Evolutionary conservation across 1,140 invertebrate species (phyloP), one percentile per base, ranked within the genome.

Genomic region (Adelges cooleyi): DNA sequence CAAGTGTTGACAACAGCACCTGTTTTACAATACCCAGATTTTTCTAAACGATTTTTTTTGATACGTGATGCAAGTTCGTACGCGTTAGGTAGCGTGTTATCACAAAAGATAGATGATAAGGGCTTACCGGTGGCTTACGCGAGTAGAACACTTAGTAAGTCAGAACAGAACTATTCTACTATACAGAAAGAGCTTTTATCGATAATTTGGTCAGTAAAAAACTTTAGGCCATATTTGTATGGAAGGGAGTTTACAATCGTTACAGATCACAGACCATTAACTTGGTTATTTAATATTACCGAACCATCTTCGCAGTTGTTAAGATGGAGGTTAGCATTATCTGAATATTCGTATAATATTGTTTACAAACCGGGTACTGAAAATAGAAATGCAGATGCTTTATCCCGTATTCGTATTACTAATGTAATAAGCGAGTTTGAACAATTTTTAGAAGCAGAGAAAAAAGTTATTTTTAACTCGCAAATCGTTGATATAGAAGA

Each of bases 261-360:
- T 20, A 81, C 79, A 0, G 80, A 82, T 66, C 79, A 80, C 59
- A 73, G 75, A 66, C 75, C 76, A 1, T 68, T 80, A 17, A 71
- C 67, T 46, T 81, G 76, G 74, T 69, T 82, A 17, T 71, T 74
- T 27, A 74, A 67, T 10, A 72, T 72, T 1, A 77, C 74, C 67
- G 70, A 76, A 33, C 68, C 67, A 0, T 67, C 38, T 42, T 66
- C 69, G 3, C 48, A 66, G 20, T 40, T 71, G 2, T 6, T 66
- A 2, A 2, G 65, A 18, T 73, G 69, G 70, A 67, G 59, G 66
- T 36, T 69, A 2, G 27, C 27, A 49, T 46, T 70, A 29, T 51
- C 17, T 40, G 69, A 69, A 27, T 68, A 59, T 59, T 29, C 67
- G 27, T 69, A 50, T 42, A 44, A 70, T 40, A 69, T 71, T 8